Evolutionary conservation across 2,797 vertebrate genomes (phyloP).

Genomic region (Amblyopsis hoosieri): DNA sequence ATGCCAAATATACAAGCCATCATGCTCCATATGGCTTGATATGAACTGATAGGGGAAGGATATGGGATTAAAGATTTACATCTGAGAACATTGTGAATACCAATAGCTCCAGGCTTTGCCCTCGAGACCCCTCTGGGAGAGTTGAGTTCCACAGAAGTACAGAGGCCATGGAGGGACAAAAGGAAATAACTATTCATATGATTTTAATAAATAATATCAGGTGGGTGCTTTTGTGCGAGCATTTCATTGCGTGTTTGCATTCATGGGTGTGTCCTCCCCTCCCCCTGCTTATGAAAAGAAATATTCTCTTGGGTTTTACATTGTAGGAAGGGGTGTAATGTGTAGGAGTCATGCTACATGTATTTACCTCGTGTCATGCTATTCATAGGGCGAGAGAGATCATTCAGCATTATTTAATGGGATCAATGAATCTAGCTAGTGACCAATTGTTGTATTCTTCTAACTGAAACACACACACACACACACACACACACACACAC

Average conservation of each 20-base stretch:
- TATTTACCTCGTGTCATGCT: no score
- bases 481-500: constrained; percentile 19
- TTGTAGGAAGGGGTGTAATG: not conserved
- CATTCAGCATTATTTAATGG: constrained; percentile 39
- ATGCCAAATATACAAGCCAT: no score
- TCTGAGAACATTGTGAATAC: constrained; percentile 88
- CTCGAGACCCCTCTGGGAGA: constrained; percentile 28
- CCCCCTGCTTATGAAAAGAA: not conserved
- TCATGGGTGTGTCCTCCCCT: constrained; percentile 1
- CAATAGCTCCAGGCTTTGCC: constrained; percentile 84
- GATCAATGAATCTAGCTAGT: constrained; percentile 34
- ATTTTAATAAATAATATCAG: constrained; percentile 12
- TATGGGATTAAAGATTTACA: constrained; percentile 91
- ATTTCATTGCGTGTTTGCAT: not conserved
- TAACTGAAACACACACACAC: constrained; percentile 11
- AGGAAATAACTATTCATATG: constrained; percentile 1
- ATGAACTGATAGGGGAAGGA: constrained; percentile 71
- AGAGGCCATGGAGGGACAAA: constrained; percentile 14
- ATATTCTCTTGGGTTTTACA: not conserved
- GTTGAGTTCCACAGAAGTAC: not conserved
- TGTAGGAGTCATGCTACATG: not conserved
- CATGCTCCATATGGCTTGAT: no score
- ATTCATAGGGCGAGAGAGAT: constrained; percentile 22
- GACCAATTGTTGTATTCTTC: constrained; percentile 44
- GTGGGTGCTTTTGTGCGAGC: constrained; percentile 18